These are phyloP conservation scores for Volucella bombylans DNA, from an alignment of 2,888 invertebrate genomes.

Conservation along the genomic window DNA sequence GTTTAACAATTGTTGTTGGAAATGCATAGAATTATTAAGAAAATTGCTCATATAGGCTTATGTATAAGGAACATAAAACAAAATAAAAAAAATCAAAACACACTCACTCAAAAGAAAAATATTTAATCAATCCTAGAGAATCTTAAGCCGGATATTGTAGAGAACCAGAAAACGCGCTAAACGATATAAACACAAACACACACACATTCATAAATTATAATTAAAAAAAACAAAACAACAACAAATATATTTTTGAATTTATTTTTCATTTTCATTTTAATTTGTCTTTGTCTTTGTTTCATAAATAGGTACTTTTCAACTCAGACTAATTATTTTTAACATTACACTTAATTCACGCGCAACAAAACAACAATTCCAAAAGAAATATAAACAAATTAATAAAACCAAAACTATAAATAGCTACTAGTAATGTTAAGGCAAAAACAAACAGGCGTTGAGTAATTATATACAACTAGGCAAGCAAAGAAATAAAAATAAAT, in stretches of 20 bases:
- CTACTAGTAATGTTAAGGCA: conserved; percentile 43
- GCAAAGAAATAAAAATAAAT: conserved; percentile 60
- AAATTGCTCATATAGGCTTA: conserved; percentile 63
- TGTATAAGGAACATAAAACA: conserved; percentile 53
- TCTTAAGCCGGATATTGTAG: conserved; percentile 55
- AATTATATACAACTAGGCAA: conserved; percentile 63
- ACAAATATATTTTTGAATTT: conserved; percentile 4
- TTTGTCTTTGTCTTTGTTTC: neutral
- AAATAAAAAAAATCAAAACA: conserved; percentile 1
- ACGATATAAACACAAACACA: conserved; percentile 39
- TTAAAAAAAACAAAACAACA: conserved; percentile 15
- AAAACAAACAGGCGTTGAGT: conserved; percentile 57
- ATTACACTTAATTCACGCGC: conserved; percentile 33
- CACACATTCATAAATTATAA: conserved; percentile 31
- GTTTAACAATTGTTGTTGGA: conserved; percentile 79
- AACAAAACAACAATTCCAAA: conserved; percentile 17
- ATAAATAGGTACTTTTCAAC: neutral
- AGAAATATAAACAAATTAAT: neutral
- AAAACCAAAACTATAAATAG: neutral
- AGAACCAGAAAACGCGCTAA: conserved; percentile 51
- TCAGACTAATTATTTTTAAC: conserved; percentile 11
- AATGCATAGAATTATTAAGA: conserved; percentile 58
- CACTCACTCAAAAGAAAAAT: conserved; percentile 12
- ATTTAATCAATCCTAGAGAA: conserved; percentile 66
- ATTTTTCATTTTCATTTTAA: conserved; percentile 4